Percentiles rank a stretch among this genome's conserved stretches.
These are phyloP conservation scores for Chauna torquata DNA, from an alignment of 2,113 vertebrate species.

Conservation along the genomic window DNA sequence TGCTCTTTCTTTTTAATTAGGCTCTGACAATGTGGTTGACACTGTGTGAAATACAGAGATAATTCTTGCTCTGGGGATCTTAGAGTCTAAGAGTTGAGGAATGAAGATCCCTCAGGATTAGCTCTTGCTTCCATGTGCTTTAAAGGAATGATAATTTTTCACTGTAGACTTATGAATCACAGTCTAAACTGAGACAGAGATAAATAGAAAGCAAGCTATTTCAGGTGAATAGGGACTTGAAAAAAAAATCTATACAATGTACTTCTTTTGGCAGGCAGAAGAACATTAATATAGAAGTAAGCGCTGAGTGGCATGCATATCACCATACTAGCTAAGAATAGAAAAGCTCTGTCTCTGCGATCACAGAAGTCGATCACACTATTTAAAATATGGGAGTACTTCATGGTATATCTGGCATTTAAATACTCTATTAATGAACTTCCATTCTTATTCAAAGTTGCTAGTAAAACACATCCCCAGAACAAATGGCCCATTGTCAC, in stretches of 20 bases:
- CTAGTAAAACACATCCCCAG: not conserved
- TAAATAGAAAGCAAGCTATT: constrained; percentile 66
- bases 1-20: constrained; percentile 30
- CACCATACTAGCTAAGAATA: constrained; percentile 55
- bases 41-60: not conserved
- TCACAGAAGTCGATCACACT: constrained; percentile 24
- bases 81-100: not conserved
- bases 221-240: constrained; percentile 53
- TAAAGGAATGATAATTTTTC: constrained; percentile 40
- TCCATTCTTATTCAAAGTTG: not conserved
- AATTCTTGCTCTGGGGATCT: not conserved
- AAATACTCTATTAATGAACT: constrained; percentile 10
- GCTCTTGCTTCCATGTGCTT: constrained; percentile 4
- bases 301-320: constrained; percentile 36
- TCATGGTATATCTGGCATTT: constrained; percentile 36
- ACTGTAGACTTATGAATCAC: constrained; percentile 43
- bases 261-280: constrained; percentile 49
- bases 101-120: not conserved
- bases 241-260: not conserved
- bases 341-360: constrained; percentile 32
- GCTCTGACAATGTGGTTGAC: not conserved
- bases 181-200: constrained; percentile 44
- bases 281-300: constrained; percentile 54
- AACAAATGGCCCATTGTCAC: not conserved
- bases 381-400: not conserved